These are phyloP conservation scores for Euborellia annulipes DNA, from an alignment of 1,140 invertebrate species.

Conservation along the genomic window DNA sequence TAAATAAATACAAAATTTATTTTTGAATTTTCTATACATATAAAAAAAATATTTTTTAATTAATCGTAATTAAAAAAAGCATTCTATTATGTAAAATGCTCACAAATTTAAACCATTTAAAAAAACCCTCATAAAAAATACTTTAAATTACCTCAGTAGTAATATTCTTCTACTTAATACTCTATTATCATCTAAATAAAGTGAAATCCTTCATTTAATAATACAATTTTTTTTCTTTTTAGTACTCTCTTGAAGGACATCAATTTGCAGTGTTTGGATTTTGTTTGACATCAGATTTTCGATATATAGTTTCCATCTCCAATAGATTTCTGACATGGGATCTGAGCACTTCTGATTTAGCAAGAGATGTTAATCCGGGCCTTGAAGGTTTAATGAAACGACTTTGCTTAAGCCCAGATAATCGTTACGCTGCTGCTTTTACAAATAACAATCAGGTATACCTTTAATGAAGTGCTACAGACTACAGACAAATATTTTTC, in stretches of 20 bases:
- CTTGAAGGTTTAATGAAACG: slow-evolving; percentile 93
- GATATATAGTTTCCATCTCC: slow-evolving; percentile 90
- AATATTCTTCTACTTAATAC: no score
- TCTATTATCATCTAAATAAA: no score
- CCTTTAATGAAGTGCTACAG: not conserved
- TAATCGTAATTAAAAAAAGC: no score
- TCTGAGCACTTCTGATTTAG: slow-evolving; percentile 81
- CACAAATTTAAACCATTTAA: no score
- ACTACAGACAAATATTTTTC: not conserved
- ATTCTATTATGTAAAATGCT: no score
- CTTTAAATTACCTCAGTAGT: no score
- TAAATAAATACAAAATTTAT: no score
- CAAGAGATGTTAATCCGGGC: slow-evolving; percentile 78
- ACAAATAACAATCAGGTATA: slow-evolving; percentile 87
- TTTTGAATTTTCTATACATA: no score
- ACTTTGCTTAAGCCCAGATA: slow-evolving; percentile 83
- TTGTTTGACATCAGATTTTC: slow-evolving; percentile 75
- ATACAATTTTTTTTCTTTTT: slow-evolving; percentile 18
- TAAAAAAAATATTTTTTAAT: no score
- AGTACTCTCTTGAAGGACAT: slow-evolving; percentile 94
- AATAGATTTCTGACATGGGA: slow-evolving; percentile 97
- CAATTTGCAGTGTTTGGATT: slow-evolving; percentile 96
- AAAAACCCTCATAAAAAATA: no score
- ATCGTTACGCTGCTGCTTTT: slow-evolving; percentile 88
- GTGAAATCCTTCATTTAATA: no score